phyloP scores from a whole-genome alignment of 1,140 invertebrate genomes.

The Calliphora vicina region DNA sequence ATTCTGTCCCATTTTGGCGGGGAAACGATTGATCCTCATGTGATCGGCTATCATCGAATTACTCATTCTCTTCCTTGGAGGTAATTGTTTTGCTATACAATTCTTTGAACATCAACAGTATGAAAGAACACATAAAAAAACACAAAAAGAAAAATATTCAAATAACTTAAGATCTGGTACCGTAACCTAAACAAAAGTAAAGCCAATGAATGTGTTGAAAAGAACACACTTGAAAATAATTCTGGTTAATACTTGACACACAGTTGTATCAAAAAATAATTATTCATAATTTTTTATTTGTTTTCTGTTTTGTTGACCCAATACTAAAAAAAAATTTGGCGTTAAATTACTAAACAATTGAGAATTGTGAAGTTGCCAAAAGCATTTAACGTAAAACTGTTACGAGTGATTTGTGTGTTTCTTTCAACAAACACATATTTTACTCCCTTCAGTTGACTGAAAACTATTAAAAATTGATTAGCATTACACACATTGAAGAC shows the following conservation, averaged over 20 bases:
- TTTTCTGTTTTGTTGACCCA: neutral
- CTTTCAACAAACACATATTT: too few relatives aligned
- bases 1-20: too few relatives aligned
- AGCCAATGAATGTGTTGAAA: too few relatives aligned
- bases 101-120: too few relatives aligned
- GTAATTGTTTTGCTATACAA: too few relatives aligned
- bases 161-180: neutral
- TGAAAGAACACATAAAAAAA: neutral
- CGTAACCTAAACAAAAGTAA: neutral
- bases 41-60: too few relatives aligned
- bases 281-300: neutral
- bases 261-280: neutral
- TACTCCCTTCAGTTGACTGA: too few relatives aligned
- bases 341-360: neutral
- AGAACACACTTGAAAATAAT: neutral
- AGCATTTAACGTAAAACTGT: neutral
- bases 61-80: too few relatives aligned
- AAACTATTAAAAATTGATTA: conserved; percentile 14
- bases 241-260: neutral
- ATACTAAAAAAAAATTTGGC: neutral
- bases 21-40: too few relatives aligned
- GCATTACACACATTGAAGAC: neutral
- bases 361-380: neutral
- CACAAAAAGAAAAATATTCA: neutral
- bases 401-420: neutral